phyloP scores from a whole-genome alignment of 2,888 invertebrate genomes.

The Nomada flava region DNA sequence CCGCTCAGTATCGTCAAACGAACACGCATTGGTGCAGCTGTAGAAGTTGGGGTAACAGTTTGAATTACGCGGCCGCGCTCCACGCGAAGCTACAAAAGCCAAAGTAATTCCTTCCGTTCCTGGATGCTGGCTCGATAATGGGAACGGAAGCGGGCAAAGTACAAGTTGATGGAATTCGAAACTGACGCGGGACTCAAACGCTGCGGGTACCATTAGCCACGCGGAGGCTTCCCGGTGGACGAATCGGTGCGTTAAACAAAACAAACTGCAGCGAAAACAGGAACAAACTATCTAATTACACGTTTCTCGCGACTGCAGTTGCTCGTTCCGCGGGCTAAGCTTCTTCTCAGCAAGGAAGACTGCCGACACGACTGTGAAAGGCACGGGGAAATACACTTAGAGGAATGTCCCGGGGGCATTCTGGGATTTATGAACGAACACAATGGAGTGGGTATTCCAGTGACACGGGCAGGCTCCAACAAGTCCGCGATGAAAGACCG shows the following conservation, averaged over 20 bases:
- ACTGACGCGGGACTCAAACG: slow-evolving; percentile 4
- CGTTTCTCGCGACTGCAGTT: not conserved
- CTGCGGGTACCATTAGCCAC: slow-evolving; percentile 35
- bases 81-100: not conserved
- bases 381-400: not conserved
- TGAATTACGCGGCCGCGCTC: not conserved
- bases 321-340: not conserved
- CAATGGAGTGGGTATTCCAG: not conserved
- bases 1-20: not conserved
- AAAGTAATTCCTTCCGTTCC: slow-evolving; percentile 9
- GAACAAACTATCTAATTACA: slow-evolving; percentile 22
- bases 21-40: not conserved
- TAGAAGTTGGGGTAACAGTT: not conserved
- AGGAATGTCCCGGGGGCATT: not conserved
- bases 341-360: not conserved
- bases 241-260: slow-evolving; percentile 15
- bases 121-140: slow-evolving; percentile 3
- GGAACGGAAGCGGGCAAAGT: slow-evolving; percentile 1
- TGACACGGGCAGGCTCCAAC: not conserved
- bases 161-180: slow-evolving; percentile 15
- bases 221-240: not conserved
- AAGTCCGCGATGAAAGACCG: not conserved
- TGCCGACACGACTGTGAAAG: not conserved
- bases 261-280: slow-evolving; percentile 12
- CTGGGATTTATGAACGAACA: not conserved